Evolutionary conservation across 2,888 invertebrate genomes (phyloP).

Genomic region (Meliscaeva auricollis): DNA sequence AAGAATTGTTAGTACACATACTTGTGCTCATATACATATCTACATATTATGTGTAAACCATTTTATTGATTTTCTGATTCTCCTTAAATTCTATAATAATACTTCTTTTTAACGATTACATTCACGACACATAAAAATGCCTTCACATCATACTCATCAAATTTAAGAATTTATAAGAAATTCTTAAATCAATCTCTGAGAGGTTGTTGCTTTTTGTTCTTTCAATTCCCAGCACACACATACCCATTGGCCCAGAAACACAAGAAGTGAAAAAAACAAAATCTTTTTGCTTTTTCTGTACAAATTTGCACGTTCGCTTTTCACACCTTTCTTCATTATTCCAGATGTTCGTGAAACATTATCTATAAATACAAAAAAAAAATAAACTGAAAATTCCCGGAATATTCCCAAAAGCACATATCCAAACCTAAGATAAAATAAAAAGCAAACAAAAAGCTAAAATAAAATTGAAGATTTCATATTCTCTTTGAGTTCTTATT

Average conservation of each 20-base stretch:
- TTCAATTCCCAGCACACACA: constrained; percentile 1
- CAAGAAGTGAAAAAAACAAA: background rate
- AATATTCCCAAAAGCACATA: constrained; percentile 55
- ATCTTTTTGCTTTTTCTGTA: constrained; percentile 21
- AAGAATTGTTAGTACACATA: too few species aligned
- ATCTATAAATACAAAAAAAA: constrained; percentile 15
- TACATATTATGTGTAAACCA: too few species aligned
- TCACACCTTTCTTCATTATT: constrained; percentile 49
- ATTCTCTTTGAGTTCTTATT: constrained; percentile 67
- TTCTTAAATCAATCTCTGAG: constrained; percentile 45
- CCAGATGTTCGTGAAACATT: constrained; percentile 24
- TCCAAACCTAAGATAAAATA: constrained; percentile 5
- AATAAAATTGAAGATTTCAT: constrained; percentile 58
- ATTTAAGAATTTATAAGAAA: constrained; percentile 58
- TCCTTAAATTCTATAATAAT: too few species aligned
- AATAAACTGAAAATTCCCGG: constrained; percentile 38
- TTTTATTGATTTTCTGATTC: too few species aligned
- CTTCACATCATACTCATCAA: constrained; percentile 42
- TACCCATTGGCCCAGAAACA: background rate
- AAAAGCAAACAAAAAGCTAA: background rate
- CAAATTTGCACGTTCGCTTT: constrained; percentile 63
- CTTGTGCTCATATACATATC: too few species aligned
- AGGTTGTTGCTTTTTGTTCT: constrained; percentile 4
- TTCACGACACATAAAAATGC: too few species aligned
- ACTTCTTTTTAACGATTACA: too few species aligned